These are phyloP conservation scores for Epinephelus moara DNA, from an alignment of 2,113 vertebrate species.

Conservation along the genomic window DNA sequence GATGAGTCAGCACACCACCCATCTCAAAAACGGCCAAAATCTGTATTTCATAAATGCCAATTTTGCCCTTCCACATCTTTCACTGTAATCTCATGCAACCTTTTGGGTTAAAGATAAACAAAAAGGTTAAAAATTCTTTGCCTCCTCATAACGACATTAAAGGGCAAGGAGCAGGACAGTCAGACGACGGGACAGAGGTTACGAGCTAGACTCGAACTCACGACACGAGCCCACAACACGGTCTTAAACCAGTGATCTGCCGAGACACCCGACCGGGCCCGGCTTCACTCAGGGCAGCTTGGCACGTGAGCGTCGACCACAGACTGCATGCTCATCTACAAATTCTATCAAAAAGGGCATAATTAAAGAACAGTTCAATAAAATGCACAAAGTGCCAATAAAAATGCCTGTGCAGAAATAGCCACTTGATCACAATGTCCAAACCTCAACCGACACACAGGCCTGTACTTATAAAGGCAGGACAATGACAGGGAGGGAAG, in stretches of 20 bases:
- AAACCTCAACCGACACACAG: constrained; percentile 53
- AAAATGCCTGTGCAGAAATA: constrained; percentile 65
- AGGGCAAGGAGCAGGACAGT: constrained; percentile 11
- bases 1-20: background rate
- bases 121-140: constrained; percentile 4
- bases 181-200: constrained; percentile 23
- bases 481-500: constrained; percentile 65
- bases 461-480: constrained; percentile 51
- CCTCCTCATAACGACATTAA: constrained; percentile 7
- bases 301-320: constrained; percentile 22
- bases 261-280: background rate
- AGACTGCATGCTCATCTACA: constrained; percentile 40
- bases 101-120: constrained; percentile 1
- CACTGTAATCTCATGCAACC: constrained; percentile 8
- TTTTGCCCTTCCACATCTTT: background rate
- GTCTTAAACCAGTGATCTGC: constrained; percentile 10
- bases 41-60: background rate
- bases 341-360: constrained; percentile 50
- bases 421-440: constrained; percentile 56
- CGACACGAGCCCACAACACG: constrained; percentile 5
- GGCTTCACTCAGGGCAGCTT: constrained; percentile 4
- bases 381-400: constrained; percentile 50
- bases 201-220: constrained; percentile 24
- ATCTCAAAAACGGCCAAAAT: background rate
- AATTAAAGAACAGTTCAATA: constrained; percentile 70